Percentiles rank a stretch among this genome's conserved stretches.
These are phyloP conservation scores for Nibea coibor DNA, from an alignment of 2,113 vertebrate species.

Conservation along the genomic window DNA sequence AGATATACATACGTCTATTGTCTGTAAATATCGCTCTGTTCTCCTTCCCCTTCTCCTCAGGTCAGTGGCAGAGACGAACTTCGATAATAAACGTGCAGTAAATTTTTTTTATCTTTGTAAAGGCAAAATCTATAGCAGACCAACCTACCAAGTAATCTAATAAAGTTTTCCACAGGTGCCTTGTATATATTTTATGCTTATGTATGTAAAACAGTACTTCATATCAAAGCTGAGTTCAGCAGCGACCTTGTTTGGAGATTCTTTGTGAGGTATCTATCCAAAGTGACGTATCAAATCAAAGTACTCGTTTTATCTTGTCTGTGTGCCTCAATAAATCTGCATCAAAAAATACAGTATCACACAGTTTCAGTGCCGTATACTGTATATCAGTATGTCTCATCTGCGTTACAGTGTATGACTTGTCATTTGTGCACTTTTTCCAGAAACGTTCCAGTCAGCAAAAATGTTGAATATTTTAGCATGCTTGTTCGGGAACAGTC, in stretches of 20 bases:
- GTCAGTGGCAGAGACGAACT: constrained; percentile 24
- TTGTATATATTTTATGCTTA: too few relatives aligned
- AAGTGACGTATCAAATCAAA: too few relatives aligned
- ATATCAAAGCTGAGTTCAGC: too few relatives aligned
- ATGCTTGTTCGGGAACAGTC: background rate
- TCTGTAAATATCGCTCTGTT: background rate
- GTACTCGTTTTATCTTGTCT: too few relatives aligned
- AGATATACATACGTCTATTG: background rate
- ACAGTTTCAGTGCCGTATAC: background rate
- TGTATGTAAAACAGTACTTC: too few relatives aligned
- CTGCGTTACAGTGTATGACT: background rate
- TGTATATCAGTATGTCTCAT: background rate
- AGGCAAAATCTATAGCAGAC: too few relatives aligned
- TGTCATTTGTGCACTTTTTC: background rate
- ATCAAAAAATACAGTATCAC: background rate
- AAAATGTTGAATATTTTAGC: background rate
- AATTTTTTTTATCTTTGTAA: too few relatives aligned
- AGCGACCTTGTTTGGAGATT: too few relatives aligned
- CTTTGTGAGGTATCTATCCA: too few relatives aligned
- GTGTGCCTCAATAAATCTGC: background rate
- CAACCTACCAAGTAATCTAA: too few relatives aligned
- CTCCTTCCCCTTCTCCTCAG: background rate
- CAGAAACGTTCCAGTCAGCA: background rate
- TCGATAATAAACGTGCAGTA: too few relatives aligned
- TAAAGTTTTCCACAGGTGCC: background rate